phyloP scores from a whole-genome alignment of 2,113 vertebrate genomes.

The Antechinus stuartii region DNA sequence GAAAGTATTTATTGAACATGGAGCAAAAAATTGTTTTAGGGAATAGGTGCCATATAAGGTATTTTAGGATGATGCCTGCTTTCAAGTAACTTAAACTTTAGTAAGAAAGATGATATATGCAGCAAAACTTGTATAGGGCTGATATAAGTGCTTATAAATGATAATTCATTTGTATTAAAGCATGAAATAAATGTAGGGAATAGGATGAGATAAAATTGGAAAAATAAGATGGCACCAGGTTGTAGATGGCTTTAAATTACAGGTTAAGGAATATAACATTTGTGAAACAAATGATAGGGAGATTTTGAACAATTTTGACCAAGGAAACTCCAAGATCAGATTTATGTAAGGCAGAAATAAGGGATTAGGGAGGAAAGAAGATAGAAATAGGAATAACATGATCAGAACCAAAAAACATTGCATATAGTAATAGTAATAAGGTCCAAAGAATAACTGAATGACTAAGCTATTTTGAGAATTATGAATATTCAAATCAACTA shows the following conservation, averaged over 20 bases:
- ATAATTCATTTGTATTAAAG: neutral
- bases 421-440: neutral
- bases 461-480: neutral
- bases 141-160: neutral
- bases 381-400: neutral
- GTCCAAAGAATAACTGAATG: neutral
- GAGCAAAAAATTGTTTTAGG: neutral
- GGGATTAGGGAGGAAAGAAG: neutral
- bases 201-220: neutral
- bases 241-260: neutral
- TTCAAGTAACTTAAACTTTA: neutral
- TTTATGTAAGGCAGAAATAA: neutral
- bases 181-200: neutral
- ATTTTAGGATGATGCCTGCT: neutral
- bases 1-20: neutral
- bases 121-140: neutral
- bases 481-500: neutral
- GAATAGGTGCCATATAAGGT: neutral
- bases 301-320: neutral
- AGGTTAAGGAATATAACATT: neutral
- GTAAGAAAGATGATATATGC: neutral
- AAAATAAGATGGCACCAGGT: neutral
- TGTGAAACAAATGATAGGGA: neutral
- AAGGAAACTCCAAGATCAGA: neutral
- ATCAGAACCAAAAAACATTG: neutral